These are phyloP conservation scores for Psococerastis gibbosa DNA, from an alignment of 2,888 invertebrate species.

Conservation along the genomic window DNA sequence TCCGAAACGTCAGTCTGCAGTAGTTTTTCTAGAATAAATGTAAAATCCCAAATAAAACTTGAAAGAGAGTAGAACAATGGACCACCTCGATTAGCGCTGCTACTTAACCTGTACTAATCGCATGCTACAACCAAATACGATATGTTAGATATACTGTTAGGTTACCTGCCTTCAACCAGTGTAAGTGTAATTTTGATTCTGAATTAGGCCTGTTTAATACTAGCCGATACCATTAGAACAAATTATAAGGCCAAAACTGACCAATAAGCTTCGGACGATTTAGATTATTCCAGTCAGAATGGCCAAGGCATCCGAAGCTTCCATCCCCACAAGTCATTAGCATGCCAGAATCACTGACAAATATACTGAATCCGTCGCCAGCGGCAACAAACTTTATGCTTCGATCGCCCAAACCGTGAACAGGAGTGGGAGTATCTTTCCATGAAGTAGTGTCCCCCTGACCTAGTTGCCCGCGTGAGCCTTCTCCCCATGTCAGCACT, in stretches of 20 bases:
- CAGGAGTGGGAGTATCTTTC: conserved; percentile 34
- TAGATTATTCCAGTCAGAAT: conserved; percentile 35
- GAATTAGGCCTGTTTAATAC: too few relatives aligned
- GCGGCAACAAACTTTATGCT: conserved; percentile 37
- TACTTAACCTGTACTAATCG: too few relatives aligned
- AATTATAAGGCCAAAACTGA: conserved; percentile 19
- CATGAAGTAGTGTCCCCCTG: conserved; percentile 30
- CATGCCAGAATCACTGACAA: conserved; percentile 46
- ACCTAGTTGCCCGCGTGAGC: conserved; percentile 44
- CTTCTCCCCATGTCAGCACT: conserved; percentile 51
- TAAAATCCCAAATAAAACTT: too few relatives aligned
- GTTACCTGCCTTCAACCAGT: too few relatives aligned
- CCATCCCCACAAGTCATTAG: conserved; percentile 49
- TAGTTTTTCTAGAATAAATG: conserved; percentile 28
- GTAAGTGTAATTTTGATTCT: too few relatives aligned
- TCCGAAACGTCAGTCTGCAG: conserved; percentile 37
- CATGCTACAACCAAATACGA: too few relatives aligned
- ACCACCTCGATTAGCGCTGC: too few relatives aligned
- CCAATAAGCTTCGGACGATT: conserved; percentile 37
- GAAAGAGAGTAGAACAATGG: too few relatives aligned
- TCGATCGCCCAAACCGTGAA: conserved; percentile 40
- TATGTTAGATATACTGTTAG: too few relatives aligned
- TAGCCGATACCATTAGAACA: too few relatives aligned
- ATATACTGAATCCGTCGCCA: conserved; percentile 44
- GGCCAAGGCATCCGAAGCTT: conserved; percentile 39